A percentile compares a stretch with the other conserved stretches of the same genome.
Conservation (phyloP, 2,888 invertebrate species). For the Hyposoter didymator region DNA sequence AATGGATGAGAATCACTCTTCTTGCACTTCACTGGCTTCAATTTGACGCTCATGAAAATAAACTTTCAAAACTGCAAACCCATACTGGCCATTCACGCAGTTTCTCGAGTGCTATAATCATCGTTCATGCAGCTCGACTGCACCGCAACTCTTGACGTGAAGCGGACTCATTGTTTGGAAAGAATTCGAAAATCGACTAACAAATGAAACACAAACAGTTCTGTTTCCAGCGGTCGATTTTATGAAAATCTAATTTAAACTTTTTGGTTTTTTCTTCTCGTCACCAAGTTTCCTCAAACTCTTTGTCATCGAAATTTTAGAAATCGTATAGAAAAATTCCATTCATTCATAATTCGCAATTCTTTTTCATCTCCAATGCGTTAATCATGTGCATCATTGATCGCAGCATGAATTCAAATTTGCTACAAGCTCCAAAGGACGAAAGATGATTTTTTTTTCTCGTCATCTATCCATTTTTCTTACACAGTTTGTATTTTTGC, state of each 20-base stretch:
- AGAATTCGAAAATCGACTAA: not conserved
- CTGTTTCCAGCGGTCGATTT: not conserved
- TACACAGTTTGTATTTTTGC: constrained; percentile 48
- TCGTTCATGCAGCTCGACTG: constrained; percentile 8
- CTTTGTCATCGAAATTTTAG: not conserved
- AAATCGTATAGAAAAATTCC: not conserved
- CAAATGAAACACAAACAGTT: not conserved
- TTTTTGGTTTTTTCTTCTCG: not conserved
- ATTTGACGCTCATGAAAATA: constrained; percentile 1
- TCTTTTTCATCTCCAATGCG: not conserved
- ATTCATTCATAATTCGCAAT: not conserved
- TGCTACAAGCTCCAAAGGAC: constrained; percentile 39
- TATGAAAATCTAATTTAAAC: not conserved
- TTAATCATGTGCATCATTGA: constrained; percentile 1
- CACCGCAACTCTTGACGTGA: not conserved
- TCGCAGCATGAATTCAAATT: constrained; percentile 5
- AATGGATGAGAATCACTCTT: constrained; percentile 26
- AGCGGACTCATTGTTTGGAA: not conserved
- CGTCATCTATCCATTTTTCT: not conserved
- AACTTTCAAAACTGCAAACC: constrained; percentile 12
- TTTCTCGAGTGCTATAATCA: constrained; percentile 2
- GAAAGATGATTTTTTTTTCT: constrained; percentile 16
- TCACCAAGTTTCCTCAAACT: not conserved
- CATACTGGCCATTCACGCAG: constrained; percentile 9
- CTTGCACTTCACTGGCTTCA: constrained; percentile 15